Conservation (phyloP, 2,888 invertebrate genomes). For the Lithophane semibrunnea region DNA sequence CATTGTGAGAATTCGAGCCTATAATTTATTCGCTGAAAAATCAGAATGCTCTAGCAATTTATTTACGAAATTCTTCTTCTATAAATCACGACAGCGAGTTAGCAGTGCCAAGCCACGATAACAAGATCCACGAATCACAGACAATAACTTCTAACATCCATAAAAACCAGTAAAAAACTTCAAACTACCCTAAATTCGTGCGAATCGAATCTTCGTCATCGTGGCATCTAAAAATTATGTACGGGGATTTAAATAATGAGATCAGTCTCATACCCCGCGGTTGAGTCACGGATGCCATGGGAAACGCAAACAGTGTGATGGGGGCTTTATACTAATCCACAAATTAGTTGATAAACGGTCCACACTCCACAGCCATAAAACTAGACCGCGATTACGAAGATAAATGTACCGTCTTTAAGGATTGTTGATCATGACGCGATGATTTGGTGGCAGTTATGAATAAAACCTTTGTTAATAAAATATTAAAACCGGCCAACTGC, state of each 20-base stretch:
- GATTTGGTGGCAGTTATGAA: conserved; percentile 16
- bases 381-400: conserved; percentile 57
- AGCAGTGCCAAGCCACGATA: not conserved
- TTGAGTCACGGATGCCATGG: conserved; percentile 79
- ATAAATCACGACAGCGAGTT: not conserved
- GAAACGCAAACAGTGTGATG: conserved; percentile 86
- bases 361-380: conserved; percentile 58
- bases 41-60: not conserved
- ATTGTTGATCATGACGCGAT: conserved; percentile 19
- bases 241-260: conserved; percentile 87
- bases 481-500: not conserved
- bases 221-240: conserved; percentile 84
- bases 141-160: conserved; percentile 29
- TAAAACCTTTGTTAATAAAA: not conserved
- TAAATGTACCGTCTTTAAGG: conserved; percentile 40
- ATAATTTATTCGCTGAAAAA: not conserved
- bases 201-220: conserved; percentile 78
- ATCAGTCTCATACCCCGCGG: conserved; percentile 78
- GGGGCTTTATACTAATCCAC: conserved; percentile 80
- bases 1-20: not conserved
- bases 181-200: conserved; percentile 69
- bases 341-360: conserved; percentile 84
- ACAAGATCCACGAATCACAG: conserved; percentile 9
- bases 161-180: conserved; percentile 50
- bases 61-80: not conserved